These are phyloP conservation scores for Coreius guichenoti DNA, from an alignment of 2,797 vertebrate genomes.

Conservation along the genomic window DNA sequence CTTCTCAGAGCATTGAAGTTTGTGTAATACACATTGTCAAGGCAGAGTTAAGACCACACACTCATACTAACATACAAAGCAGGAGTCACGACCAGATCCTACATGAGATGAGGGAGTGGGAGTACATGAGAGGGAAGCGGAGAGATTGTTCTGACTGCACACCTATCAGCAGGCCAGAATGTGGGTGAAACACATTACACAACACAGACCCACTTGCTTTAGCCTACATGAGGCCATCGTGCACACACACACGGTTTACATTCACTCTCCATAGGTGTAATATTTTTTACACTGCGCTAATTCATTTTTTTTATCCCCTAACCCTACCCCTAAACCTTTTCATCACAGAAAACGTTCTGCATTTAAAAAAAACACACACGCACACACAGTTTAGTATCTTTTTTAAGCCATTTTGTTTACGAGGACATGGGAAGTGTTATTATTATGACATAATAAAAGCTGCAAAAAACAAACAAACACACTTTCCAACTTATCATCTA, in stretches of 20 bases:
- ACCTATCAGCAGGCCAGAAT: constrained; percentile 68
- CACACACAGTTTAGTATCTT: not conserved
- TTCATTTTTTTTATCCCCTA: not conserved
- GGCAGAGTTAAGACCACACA: constrained; percentile 27
- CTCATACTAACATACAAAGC: constrained; percentile 55
- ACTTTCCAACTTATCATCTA: too few species aligned
- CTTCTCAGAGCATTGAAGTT: constrained; percentile 37
- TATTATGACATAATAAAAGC: not conserved
- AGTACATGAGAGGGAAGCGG: constrained; percentile 76
- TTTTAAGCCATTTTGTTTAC: not conserved
- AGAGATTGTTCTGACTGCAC: constrained; percentile 75
- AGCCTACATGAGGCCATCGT: constrained; percentile 77
- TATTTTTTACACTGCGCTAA: not conserved
- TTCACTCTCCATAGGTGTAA: not conserved
- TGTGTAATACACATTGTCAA: constrained; percentile 34
- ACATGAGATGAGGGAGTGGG: constrained; percentile 79
- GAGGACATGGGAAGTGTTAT: not conserved
- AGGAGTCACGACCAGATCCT: constrained; percentile 71
- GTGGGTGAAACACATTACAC: constrained; percentile 78
- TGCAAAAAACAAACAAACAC: too few species aligned
- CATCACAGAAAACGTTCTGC: not conserved
- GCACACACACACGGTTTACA: not conserved
- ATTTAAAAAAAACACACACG: too few species aligned
- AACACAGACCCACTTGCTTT: constrained; percentile 73
- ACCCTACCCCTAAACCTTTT: not conserved